These are phyloP conservation scores for Eonycteris spelaea DNA, from an alignment of 2,113 vertebrate species.

Conservation along the genomic window DNA sequence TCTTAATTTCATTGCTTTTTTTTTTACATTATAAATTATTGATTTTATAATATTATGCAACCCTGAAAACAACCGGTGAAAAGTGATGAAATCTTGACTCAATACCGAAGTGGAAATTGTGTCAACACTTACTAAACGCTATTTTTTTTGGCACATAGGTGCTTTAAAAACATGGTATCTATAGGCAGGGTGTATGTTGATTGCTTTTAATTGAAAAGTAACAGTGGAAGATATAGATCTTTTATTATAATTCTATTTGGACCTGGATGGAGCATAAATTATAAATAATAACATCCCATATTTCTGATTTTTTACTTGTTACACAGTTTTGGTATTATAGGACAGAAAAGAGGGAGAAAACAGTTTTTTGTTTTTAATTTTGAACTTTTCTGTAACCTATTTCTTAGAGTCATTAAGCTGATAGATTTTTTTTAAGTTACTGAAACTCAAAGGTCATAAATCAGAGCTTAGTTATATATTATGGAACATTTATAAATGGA, in stretches of 20 bases:
- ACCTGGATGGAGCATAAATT: background rate
- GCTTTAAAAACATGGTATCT: background rate
- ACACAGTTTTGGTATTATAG: background rate
- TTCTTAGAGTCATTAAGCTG: background rate
- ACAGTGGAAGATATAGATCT: background rate
- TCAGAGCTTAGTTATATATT: background rate
- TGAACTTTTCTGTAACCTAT: background rate
- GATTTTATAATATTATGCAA: background rate
- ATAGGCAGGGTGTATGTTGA: background rate
- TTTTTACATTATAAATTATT: background rate
- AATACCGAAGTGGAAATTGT: background rate
- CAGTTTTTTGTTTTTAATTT: background rate
- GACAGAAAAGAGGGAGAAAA: background rate
- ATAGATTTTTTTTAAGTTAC: background rate
- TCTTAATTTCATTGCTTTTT: background rate
- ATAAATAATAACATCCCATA: background rate
- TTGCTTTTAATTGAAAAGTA: background rate
- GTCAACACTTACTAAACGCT: background rate
- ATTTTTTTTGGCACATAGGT: background rate
- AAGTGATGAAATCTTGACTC: background rate
- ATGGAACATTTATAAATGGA: background rate
- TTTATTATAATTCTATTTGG: background rate
- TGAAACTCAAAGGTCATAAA: background rate
- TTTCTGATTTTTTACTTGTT: constrained; percentile 17
- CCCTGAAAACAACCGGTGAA: background rate